A percentile compares a stretch with the other conserved stretches of the same genome.
Evolutionary conservation across 1,140 invertebrate species (phyloP).

Genomic region (Drosophila kohkoa): DNA sequence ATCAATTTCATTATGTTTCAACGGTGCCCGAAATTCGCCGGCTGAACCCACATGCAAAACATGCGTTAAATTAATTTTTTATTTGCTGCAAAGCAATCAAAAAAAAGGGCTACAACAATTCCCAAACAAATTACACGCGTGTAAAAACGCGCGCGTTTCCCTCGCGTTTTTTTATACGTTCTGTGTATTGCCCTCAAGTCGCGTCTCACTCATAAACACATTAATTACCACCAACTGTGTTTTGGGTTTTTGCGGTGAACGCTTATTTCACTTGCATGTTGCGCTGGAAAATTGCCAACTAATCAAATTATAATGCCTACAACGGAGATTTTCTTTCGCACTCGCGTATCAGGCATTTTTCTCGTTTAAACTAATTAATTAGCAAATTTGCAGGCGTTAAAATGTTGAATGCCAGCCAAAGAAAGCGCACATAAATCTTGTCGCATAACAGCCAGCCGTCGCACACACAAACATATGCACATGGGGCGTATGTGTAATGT

Average conservation of each 20-base stretch:
- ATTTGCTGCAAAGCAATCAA: constrained; percentile 41
- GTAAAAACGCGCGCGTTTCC: constrained; percentile 62
- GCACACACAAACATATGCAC: constrained; percentile 34
- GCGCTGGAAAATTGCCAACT: constrained; percentile 10
- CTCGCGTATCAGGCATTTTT: background rate
- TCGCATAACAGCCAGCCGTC: constrained; percentile 26
- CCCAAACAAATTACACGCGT: constrained; percentile 73
- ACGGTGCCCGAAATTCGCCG: constrained; percentile 10
- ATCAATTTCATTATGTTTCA: constrained; percentile 80
- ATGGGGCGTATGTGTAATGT: constrained; percentile 48
- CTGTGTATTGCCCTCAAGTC: background rate
- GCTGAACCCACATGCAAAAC: constrained; percentile 39
- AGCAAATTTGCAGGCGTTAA: constrained; percentile 78
- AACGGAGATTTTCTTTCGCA: constrained; percentile 13
- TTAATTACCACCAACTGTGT: constrained; percentile 45
- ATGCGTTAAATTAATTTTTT: constrained; percentile 85
- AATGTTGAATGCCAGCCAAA: constrained; percentile 73
- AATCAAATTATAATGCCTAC: constrained; percentile 4
- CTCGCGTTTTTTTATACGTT: constrained; percentile 13
- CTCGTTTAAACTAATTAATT: constrained; percentile 79
- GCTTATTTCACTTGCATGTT: constrained; percentile 11
- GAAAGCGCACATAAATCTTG: constrained; percentile 77
- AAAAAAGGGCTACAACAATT: constrained; percentile 71
- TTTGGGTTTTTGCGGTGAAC: background rate
- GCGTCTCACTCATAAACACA: constrained; percentile 59